phyloP scores from a whole-genome alignment of 2,888 invertebrate species.

The Geotrupes spiniger region DNA sequence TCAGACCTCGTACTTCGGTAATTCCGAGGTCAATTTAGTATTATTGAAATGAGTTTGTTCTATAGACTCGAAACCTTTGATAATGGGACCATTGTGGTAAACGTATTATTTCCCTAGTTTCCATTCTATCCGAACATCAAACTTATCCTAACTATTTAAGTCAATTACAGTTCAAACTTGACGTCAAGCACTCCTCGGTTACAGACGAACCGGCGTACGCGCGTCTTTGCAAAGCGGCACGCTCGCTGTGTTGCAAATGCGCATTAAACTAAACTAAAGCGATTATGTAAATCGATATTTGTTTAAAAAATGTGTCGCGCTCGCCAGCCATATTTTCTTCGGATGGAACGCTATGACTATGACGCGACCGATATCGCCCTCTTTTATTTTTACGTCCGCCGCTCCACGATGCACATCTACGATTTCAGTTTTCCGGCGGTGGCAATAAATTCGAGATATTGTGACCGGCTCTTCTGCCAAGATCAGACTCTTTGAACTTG shows the following conservation, averaged over 20 bases:
- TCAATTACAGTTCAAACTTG: conserved; percentile 9
- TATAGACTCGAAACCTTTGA: conserved; percentile 2
- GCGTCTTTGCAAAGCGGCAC: no score
- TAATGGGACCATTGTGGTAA: conserved; percentile 26
- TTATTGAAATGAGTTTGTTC: conserved; percentile 14
- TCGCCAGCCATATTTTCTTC: no score
- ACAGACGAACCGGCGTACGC: no score
- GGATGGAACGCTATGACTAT: no score
- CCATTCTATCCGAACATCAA: conserved; percentile 9
- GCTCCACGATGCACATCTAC: no score
- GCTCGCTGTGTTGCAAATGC: no score
- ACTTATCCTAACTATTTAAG: conserved; percentile 17
- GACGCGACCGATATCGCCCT: no score
- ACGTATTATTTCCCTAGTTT: conserved; percentile 24
- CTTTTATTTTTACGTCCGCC: no score
- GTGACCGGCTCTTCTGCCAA: conserved; percentile 4
- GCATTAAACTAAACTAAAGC: no score
- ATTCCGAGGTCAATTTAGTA: conserved; percentile 19
- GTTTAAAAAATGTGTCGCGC: no score
- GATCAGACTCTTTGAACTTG: conserved; percentile 11
- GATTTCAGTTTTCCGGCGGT: conserved; percentile 1
- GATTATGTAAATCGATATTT: no score
- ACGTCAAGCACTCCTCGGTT: neutral
- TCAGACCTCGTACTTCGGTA: conserved; percentile 7
- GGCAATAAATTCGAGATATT: conserved; percentile 11